Evolutionary conservation across 2,797 vertebrate genomes (phyloP), one percentile per base, ranked within the genome.

Genomic region (Lycodopsis pacificus): DNA sequence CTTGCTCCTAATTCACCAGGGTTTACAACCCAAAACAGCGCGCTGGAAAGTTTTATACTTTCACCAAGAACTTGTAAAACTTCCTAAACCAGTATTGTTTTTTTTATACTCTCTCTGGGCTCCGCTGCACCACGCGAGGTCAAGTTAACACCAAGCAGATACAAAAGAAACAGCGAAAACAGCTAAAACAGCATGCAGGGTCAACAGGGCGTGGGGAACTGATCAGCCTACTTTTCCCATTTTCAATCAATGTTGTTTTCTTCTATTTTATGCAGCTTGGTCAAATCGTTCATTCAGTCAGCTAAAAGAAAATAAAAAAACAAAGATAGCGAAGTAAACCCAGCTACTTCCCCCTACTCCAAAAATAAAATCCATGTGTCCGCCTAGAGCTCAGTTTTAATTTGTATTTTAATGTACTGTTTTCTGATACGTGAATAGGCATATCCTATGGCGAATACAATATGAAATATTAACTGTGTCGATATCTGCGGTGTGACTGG

Each of bases 391-490:
- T 82, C 54, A 22, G 89, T 88, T 92, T 92, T 91, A 88, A 91
- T 92, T 91, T 87, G 89, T 90, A 87, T 93, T 91, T 91, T 89
- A 92, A 92, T 90, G 89, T 82, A 89, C 82, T 91, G 80, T 87
- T 93, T 91, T 91, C 56, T 85, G 93, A 93, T 94, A 92, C 88
- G 82, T 71, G 93, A 93, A 93, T 91, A 81, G 92, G 92, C 86
- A 82, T 91, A 82, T 91, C 91, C 91, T 90, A 74, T 94, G 91
- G 93, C 91, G 86, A 88, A 90, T 85, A 89, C 89, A 88, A 88
- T 92, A 94, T 94, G 82, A 94, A 93, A 94, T 94, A 95, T 95
- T 94, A 93, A 94, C 86, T 68, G 83, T 91, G 91, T 95, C 93
- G 89, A 93, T 94, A 92, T 78, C 74, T 87, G 87, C 72, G 85